Evolutionary conservation across 2,797 vertebrate species (phyloP).

Genomic region (Epinephelus awoara): DNA sequence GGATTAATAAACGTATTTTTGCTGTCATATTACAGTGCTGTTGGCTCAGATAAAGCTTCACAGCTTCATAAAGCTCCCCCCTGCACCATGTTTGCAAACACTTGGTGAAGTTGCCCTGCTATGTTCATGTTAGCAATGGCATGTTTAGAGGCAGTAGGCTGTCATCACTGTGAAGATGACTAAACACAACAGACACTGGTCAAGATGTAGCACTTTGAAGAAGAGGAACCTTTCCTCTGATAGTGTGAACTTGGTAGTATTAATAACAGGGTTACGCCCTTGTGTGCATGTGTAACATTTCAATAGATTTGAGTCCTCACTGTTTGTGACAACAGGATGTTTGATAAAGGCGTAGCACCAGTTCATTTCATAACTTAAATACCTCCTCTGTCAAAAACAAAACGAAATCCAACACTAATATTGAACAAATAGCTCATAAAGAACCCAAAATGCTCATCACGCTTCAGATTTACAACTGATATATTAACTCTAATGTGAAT

Average conservation of each 20-base stretch:
- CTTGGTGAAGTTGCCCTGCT: not conserved
- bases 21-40: not conserved
- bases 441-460: not conserved
- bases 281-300: not conserved
- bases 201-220: no score
- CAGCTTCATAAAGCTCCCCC: no score
- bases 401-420: no score
- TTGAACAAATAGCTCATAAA: not conserved
- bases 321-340: not conserved
- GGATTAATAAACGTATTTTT: not conserved
- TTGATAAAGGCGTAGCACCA: not conserved
- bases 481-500: not conserved
- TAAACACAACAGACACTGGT: not conserved
- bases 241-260: not conserved
- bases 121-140: not conserved
- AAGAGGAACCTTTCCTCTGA: not conserved
- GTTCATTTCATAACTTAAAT: not conserved
- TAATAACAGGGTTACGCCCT: not conserved
- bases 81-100: not conserved
- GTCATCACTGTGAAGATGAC: no score
- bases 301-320: not conserved
- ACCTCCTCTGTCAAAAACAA: not conserved
- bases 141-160: not conserved
- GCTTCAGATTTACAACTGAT: not conserved
- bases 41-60: slow-evolving; percentile 5